Evolutionary conservation across 2,888 invertebrate genomes (phyloP).

Genomic region (Yponomeuta sedellus): DNA sequence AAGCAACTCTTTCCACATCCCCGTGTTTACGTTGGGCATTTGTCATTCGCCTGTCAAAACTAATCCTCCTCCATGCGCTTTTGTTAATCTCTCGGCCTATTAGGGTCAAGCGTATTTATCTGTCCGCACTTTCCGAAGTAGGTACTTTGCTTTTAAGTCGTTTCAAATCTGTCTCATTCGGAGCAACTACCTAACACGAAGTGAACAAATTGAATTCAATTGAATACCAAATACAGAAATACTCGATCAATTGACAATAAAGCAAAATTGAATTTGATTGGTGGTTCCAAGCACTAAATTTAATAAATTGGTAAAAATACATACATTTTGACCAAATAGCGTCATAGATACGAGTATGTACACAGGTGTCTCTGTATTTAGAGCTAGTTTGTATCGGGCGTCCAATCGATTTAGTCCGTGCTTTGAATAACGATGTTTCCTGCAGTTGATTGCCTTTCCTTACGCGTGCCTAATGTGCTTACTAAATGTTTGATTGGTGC

Average conservation of each 20-base stretch:
- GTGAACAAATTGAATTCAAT: constrained; percentile 24
- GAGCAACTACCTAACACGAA: neutral
- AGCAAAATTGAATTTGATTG: constrained; percentile 1
- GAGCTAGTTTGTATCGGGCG: constrained; percentile 14
- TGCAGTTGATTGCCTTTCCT: constrained; percentile 8
- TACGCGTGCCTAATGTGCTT: neutral
- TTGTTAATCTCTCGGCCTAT: constrained; percentile 12
- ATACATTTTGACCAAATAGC: neutral
- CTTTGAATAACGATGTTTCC: constrained; percentile 12
- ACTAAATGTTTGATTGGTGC: neutral
- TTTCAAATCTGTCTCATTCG: neutral
- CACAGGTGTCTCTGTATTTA: constrained; percentile 3
- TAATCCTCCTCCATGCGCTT: constrained; percentile 11
- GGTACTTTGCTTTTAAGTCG: neutral
- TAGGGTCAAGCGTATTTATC: constrained; percentile 2
- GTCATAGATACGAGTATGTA: constrained; percentile 11
- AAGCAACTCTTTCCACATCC: constrained; percentile 9
- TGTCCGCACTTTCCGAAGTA: neutral
- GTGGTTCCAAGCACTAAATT: neutral
- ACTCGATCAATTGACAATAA: constrained; percentile 9
- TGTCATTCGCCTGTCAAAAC: constrained; percentile 11
- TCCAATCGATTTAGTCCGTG: constrained; percentile 20
- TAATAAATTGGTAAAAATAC: neutral
- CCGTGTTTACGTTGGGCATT: constrained; percentile 10
- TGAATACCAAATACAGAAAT: constrained; percentile 20